Conservation (phyloP, 2,797 vertebrate genomes). For the Microctenopoma stevenorrisi region DNA sequence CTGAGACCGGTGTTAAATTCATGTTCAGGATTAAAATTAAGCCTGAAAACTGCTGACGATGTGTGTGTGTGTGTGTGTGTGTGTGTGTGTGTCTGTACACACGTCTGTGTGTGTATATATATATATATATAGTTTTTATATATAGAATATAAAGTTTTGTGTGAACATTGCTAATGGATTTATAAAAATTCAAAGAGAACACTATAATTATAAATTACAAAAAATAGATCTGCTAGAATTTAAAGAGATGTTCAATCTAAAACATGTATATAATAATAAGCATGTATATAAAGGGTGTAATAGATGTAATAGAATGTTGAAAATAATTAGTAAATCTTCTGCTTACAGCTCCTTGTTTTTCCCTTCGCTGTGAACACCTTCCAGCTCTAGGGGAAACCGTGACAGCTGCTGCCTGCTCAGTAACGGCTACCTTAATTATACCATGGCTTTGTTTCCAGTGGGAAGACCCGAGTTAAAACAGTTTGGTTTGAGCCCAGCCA, state of each 20-base stretch:
- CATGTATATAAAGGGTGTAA: too few relatives aligned
- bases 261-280: too few relatives aligned
- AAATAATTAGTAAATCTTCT: constrained; percentile 38
- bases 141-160: background rate
- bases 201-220: background rate
- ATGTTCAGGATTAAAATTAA: background rate
- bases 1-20: background rate
- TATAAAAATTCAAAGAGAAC: background rate
- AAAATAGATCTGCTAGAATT: too few relatives aligned
- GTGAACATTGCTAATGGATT: too few relatives aligned
- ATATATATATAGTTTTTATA: too few relatives aligned
- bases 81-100: too few relatives aligned
- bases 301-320: background rate
- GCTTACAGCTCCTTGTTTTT: constrained; percentile 63
- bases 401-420: constrained; percentile 66
- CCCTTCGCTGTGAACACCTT: constrained; percentile 29
- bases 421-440: constrained; percentile 69
- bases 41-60: background rate
- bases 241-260: too few relatives aligned
- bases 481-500: constrained; percentile 55
- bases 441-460: constrained; percentile 58
- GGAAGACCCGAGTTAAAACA: constrained; percentile 60
- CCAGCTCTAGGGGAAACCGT: constrained; percentile 43
- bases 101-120: too few relatives aligned
- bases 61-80: too few relatives aligned